Evolutionary conservation across 2,113 vertebrate species (phyloP).

Genomic region (Cephalopholis sonnerati): DNA sequence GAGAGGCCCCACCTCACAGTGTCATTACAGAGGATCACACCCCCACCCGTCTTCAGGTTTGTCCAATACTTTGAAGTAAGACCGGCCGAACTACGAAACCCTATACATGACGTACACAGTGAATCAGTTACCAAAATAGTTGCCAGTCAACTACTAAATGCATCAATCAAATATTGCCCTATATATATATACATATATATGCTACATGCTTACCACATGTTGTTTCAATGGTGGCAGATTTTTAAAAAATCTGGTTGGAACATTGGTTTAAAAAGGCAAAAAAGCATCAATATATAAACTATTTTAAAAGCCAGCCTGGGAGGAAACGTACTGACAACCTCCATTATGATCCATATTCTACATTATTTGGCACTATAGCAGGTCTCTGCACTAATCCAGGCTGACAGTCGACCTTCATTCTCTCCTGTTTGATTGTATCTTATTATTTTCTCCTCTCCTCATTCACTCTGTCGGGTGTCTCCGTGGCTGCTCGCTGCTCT

Average conservation of each 20-base stretch:
- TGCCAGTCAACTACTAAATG: too few relatives aligned
- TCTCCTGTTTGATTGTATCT: not conserved
- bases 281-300: not conserved
- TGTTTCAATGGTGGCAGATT: not conserved
- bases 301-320: not conserved
- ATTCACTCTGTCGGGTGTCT: not conserved
- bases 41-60: not conserved
- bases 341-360: not conserved
- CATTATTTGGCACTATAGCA: too few relatives aligned
- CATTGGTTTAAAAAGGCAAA: not conserved
- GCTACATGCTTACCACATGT: too few relatives aligned
- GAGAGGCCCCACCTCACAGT: slow-evolving; percentile 28
- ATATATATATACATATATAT: too few relatives aligned
- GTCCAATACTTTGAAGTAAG: not conserved
- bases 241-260: too few relatives aligned
- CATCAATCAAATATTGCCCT: too few relatives aligned
- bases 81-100: not conserved
- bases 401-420: not conserved
- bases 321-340: not conserved
- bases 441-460: not conserved
- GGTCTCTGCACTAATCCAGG: not conserved
- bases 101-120: too few relatives aligned
- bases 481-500: slow-evolving; percentile 4
- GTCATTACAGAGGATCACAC: slow-evolving; percentile 1
- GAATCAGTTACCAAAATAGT: too few relatives aligned